phyloP scores from a whole-genome alignment of 2,113 vertebrate genomes.

The Lamprotornis superbus region DNA sequence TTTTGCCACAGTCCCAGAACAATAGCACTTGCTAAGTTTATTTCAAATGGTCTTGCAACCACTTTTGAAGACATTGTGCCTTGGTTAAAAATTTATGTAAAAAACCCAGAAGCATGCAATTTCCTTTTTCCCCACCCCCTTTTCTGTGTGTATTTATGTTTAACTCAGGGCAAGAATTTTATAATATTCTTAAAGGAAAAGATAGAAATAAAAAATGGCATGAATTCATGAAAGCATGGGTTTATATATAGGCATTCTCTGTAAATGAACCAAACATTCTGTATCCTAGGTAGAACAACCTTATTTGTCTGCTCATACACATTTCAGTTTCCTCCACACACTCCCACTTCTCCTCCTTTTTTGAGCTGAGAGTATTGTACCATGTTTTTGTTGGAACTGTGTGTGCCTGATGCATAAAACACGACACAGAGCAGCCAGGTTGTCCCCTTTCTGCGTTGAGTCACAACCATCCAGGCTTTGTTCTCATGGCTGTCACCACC shows the following conservation, averaged over 20 bases:
- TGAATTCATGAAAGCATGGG: constrained; percentile 51
- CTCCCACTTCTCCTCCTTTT: not conserved
- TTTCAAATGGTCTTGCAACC: constrained; percentile 45
- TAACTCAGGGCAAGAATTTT: constrained; percentile 62
- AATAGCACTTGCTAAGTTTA: constrained; percentile 39
- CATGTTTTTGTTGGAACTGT: not conserved
- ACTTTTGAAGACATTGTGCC: constrained; percentile 52
- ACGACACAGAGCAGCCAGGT: not conserved
- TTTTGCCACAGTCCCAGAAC: constrained; percentile 49
- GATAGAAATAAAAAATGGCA: constrained; percentile 41
- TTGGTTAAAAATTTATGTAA: constrained; percentile 38
- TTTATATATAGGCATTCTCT: constrained; percentile 19
- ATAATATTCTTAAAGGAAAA: constrained; percentile 51
- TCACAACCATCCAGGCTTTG: constrained; percentile 2
- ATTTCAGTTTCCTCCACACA: constrained; percentile 3
- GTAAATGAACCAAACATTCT: constrained; percentile 30
- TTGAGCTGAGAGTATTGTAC: not conserved
- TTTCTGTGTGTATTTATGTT: constrained; percentile 55
- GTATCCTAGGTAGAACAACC: constrained; percentile 17
- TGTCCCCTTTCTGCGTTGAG: not conserved
- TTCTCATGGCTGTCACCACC: constrained; percentile 9
- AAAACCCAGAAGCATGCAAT: constrained; percentile 7
- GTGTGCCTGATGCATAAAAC: constrained; percentile 13
- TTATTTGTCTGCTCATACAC: not conserved
- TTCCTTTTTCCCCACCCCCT: not conserved